Evolutionary conservation across 2,888 invertebrate species (phyloP).

Genomic region (Lithophane leautieri): DNA sequence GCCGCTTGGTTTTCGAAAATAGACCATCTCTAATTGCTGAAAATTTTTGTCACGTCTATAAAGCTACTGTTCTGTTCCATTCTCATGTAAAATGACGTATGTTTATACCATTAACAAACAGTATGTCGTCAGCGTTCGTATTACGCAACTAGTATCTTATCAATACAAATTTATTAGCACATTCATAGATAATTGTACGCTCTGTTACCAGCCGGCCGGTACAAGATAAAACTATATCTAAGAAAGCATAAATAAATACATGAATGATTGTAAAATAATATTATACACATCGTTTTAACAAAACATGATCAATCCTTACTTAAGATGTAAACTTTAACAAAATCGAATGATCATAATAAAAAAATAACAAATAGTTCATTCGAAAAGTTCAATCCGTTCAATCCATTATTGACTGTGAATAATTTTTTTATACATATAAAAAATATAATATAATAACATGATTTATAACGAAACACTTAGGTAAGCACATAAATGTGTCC

Average conservation of each 20-base stretch:
- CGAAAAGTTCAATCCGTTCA: slow-evolving; percentile 9
- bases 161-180: slow-evolving; percentile 44
- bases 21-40: background rate
- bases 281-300: background rate
- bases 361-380: slow-evolving; percentile 2
- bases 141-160: slow-evolving; percentile 45
- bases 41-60: slow-evolving; percentile 17
- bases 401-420: slow-evolving; percentile 30
- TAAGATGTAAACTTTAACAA: background rate
- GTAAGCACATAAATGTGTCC: slow-evolving; percentile 39
- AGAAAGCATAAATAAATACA: background rate
- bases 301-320: background rate
- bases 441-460: slow-evolving; percentile 11
- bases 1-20: slow-evolving; percentile 7
- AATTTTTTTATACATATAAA: background rate
- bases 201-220: slow-evolving; percentile 10
- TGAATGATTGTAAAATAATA: background rate
- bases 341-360: slow-evolving; percentile 3
- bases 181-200: slow-evolving; percentile 13
- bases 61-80: slow-evolving; percentile 13
- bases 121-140: slow-evolving; percentile 16
- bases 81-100: slow-evolving; percentile 24
- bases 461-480: slow-evolving; percentile 23
- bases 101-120: slow-evolving; percentile 10
- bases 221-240: background rate